Evolutionary conservation across 2,888 invertebrate species (phyloP).

Genomic region (Rhagium mordax): DNA sequence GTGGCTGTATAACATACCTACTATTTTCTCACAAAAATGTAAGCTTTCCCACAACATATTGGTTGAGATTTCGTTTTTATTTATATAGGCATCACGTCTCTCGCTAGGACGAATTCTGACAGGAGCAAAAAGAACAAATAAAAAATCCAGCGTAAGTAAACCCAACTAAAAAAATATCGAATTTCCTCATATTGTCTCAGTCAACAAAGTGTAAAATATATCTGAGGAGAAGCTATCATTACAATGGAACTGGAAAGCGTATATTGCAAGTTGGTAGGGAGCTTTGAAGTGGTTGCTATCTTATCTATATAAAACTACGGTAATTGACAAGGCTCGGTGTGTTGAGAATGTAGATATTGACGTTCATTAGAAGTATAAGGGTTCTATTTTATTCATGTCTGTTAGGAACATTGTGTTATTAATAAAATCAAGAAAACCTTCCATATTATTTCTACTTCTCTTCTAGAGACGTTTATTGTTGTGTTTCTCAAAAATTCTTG

Average conservation of each 20-base stretch:
- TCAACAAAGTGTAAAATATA: conserved; percentile 12
- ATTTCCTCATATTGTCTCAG: conserved; percentile 3
- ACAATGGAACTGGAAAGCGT: not conserved
- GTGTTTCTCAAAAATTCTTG: too few relatives aligned
- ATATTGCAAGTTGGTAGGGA: not conserved
- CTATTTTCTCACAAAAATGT: too few relatives aligned
- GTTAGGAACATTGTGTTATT: too few relatives aligned
- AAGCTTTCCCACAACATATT: not conserved
- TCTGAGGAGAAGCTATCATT: not conserved
- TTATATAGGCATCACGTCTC: not conserved
- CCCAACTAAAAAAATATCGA: not conserved
- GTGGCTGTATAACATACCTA: too few relatives aligned
- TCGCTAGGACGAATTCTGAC: not conserved
- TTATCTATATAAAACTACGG: not conserved
- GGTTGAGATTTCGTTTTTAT: not conserved
- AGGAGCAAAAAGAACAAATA: not conserved
- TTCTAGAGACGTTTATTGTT: too few relatives aligned
- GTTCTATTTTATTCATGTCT: too few relatives aligned
- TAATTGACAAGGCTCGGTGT: not conserved
- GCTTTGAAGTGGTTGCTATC: not conserved
- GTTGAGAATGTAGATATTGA: not conserved
- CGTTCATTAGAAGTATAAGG: too few relatives aligned
- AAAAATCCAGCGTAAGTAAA: not conserved
- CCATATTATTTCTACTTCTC: too few relatives aligned
- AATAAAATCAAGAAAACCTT: too few relatives aligned